Conservation (phyloP, 2,888 invertebrate species). For the Mactromeris polynyma region DNA sequence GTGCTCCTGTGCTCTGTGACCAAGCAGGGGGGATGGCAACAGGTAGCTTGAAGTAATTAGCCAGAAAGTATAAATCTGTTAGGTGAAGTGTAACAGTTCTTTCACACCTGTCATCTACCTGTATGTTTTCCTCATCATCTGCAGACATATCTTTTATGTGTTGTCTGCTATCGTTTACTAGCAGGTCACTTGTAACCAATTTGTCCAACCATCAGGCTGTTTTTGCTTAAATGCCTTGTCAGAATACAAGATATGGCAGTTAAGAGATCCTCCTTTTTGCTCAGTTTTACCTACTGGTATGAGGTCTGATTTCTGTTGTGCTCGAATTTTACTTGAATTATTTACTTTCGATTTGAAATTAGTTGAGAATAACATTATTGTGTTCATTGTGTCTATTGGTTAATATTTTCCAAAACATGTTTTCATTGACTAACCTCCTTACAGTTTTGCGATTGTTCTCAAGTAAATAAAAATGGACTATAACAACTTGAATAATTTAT, state of each 20-base stretch:
- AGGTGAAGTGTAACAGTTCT: conserved; percentile 31
- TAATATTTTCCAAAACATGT: no score
- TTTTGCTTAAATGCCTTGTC: neutral
- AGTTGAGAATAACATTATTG: no score
- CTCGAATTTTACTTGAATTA: no score
- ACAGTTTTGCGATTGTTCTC: no score
- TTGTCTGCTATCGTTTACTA: conserved; percentile 14
- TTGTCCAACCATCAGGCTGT: conserved; percentile 18
- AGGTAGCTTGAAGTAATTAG: conserved; percentile 4
- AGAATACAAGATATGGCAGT: neutral
- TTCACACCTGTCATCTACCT: conserved; percentile 32
- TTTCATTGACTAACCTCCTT: no score
- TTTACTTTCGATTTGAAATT: no score
- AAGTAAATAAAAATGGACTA: no score
- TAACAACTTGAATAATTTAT: no score
- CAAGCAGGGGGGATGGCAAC: neutral
- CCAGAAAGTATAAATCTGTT: neutral
- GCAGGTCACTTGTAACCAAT: conserved; percentile 28
- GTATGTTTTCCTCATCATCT: conserved; percentile 33
- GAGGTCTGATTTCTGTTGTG: no score
- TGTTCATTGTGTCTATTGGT: no score
- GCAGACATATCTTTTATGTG: conserved; percentile 1
- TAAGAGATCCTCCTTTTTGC: neutral
- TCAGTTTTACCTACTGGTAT: neutral
- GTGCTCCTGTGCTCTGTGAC: neutral